phyloP scores from a whole-genome alignment of 1,140 invertebrate species.

The Elymnias hypermnestra region DNA sequence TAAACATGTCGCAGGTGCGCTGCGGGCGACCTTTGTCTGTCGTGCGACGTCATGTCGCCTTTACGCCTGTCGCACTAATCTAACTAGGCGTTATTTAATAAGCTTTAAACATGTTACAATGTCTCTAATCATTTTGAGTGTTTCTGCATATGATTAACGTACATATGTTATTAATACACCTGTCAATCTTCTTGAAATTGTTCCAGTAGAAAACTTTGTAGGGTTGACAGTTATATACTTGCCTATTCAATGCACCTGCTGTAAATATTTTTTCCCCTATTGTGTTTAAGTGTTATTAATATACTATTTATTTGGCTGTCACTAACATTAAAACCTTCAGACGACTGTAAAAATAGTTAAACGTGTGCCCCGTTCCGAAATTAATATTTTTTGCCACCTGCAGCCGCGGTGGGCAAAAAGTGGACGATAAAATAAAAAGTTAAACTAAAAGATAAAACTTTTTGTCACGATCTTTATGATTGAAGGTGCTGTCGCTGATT shows the following conservation, averaged over 20 bases:
- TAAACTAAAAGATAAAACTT: slow-evolving; percentile 31
- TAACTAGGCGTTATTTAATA: slow-evolving; percentile 7
- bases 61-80: slow-evolving; percentile 11
- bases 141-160: neutral
- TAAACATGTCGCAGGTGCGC: slow-evolving; percentile 66
- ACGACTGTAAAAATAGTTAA: slow-evolving; percentile 4
- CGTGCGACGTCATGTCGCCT: slow-evolving; percentile 9
- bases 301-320: neutral
- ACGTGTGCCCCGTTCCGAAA: neutral
- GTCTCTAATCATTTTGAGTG: neutral
- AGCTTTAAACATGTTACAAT: neutral
- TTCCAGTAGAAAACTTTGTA: no score
- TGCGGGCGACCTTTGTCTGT: slow-evolving; percentile 48
- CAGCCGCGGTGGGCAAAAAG: slow-evolving; percentile 46
- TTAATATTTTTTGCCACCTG: slow-evolving; percentile 50
- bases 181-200: slow-evolving; percentile 13
- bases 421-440: slow-evolving; percentile 47
- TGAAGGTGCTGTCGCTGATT: slow-evolving; percentile 71
- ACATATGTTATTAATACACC: slow-evolving; percentile 1
- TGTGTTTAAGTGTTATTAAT: no score
- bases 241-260: slow-evolving; percentile 7
- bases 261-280: neutral
- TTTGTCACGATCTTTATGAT: slow-evolving; percentile 65
- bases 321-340: slow-evolving; percentile 2
- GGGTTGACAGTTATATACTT: no score